Evolutionary conservation across 2,888 invertebrate species (phyloP).

Genomic region (Enchytraeus crypticus): DNA sequence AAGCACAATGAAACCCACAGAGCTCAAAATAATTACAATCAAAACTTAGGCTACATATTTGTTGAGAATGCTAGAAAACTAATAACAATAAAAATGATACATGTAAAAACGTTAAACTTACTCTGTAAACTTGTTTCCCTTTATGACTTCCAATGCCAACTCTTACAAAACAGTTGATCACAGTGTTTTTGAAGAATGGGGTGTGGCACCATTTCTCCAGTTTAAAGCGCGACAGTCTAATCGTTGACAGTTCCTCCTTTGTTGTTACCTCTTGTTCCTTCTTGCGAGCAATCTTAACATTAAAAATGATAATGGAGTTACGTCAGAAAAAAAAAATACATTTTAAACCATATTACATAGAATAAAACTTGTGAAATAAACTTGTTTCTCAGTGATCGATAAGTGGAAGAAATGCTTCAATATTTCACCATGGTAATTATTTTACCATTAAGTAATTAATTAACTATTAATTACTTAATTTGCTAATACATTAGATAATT

Average conservation of each 20-base stretch:
- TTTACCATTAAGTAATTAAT: no score
- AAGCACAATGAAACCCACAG: not conserved
- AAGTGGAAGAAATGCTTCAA: no score
- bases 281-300: no score
- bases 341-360: no score
- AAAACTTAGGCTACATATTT: not conserved
- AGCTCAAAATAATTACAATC: not conserved
- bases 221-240: constrained; percentile 76
- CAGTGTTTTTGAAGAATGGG: constrained; percentile 85
- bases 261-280: constrained; percentile 45
- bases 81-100: not conserved
- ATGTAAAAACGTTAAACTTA: constrained; percentile 12
- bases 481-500: no score
- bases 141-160: constrained; percentile 72
- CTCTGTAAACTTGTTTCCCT: constrained; percentile 26
- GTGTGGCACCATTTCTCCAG: constrained; percentile 88
- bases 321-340: no score
- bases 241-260: constrained; percentile 74
- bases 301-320: no score
- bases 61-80: not conserved
- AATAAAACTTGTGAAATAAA: no score
- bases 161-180: constrained; percentile 84
- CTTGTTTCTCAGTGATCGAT: no score
- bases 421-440: no score
- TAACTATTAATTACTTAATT: no score